A percentile compares a stretch with the other conserved stretches of the same genome.
Evolutionary conservation across 1,140 invertebrate genomes (phyloP).

Genomic region (Ganaspis sp.): DNA sequence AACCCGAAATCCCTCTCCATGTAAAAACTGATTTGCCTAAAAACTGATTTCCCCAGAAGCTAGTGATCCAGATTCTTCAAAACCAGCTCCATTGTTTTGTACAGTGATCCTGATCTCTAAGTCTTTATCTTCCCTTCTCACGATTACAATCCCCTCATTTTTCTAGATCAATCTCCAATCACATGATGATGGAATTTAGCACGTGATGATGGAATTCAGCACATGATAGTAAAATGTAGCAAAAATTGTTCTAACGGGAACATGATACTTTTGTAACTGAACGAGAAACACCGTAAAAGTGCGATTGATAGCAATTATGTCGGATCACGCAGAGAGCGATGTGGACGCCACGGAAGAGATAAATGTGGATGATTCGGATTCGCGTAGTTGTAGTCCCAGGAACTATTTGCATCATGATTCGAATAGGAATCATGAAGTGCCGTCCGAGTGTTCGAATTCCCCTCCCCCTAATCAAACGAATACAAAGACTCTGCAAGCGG

Average conservation of each 20-base stretch:
- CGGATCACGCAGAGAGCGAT: slow-evolving; percentile 70
- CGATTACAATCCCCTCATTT: too few species aligned
- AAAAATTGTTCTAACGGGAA: background rate
- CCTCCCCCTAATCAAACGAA: slow-evolving; percentile 56
- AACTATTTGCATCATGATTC: slow-evolving; percentile 57
- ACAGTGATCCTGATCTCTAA: too few species aligned
- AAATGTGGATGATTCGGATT: slow-evolving; percentile 73
- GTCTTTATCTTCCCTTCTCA: too few species aligned
- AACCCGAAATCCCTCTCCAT: too few species aligned
- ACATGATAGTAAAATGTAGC: background rate
- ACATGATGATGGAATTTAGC: background rate
- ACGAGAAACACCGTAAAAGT: background rate
- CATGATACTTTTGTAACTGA: background rate
- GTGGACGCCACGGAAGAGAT: slow-evolving; percentile 72
- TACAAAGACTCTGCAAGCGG: slow-evolving; percentile 61
- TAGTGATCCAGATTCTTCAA: too few species aligned
- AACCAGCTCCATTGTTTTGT: too few species aligned
- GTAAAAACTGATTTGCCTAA: too few species aligned
- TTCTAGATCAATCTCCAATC: too few species aligned
- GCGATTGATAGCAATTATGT: slow-evolving; percentile 58
- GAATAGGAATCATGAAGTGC: slow-evolving; percentile 44
- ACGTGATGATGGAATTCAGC: too few species aligned
- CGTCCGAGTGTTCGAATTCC: slow-evolving; percentile 68
- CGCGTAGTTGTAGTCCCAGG: slow-evolving; percentile 66
- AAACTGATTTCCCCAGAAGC: too few species aligned